Evolutionary conservation across 2,888 invertebrate species (phyloP).

Genomic region (Esperia sulphurella): DNA sequence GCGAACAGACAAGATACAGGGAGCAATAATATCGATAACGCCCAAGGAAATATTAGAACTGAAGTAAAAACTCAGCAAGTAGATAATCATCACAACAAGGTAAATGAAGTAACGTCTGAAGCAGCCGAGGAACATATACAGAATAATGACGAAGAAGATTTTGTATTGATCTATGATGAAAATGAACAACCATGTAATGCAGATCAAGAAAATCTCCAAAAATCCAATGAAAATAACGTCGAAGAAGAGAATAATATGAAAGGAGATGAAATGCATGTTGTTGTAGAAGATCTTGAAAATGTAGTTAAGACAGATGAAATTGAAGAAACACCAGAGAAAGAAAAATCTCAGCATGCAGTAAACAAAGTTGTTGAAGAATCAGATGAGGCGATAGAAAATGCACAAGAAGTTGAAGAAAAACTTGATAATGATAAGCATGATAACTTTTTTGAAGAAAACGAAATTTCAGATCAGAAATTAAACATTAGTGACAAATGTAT

Average conservation of each 20-base stretch:
- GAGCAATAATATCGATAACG: neutral
- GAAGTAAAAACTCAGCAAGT: neutral
- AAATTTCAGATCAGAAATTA: neutral
- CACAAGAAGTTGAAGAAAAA: neutral
- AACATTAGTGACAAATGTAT: neutral
- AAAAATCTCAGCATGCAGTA: slow-evolving; percentile 7
- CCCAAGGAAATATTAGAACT: neutral
- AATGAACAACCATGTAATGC: neutral
- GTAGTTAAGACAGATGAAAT: neutral
- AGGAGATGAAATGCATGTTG: no score
- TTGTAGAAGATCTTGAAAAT: no score
- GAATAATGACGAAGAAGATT: slow-evolving; percentile 16
- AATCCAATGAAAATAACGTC: no score
- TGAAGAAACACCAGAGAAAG: slow-evolving; percentile 6
- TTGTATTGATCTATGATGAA: slow-evolving; percentile 11
- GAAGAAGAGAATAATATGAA: no score
- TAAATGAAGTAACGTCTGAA: neutral
- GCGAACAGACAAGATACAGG: neutral
- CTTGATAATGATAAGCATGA: neutral
- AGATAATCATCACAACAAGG: no score
- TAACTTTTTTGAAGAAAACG: neutral
- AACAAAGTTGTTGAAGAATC: slow-evolving; percentile 10
- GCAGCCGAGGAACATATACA: slow-evolving; percentile 2
- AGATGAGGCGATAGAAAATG: neutral
- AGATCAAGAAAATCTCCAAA: no score